phyloP scores from a whole-genome alignment of 2,113 vertebrate species.

The Pimephales promelas region DNA sequence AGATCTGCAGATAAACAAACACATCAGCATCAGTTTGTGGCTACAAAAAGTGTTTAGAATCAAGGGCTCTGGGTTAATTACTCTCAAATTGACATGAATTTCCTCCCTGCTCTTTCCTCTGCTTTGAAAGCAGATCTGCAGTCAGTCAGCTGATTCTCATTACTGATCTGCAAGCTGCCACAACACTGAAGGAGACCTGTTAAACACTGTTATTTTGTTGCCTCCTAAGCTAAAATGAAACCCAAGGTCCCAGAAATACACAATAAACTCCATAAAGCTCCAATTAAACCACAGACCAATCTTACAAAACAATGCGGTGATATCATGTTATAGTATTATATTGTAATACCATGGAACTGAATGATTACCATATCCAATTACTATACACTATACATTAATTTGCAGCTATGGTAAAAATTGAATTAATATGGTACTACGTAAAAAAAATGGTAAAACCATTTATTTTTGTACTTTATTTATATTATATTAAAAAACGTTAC shows the following conservation, averaged over 20 bases:
- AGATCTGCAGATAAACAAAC: not conserved
- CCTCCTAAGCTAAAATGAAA: not conserved
- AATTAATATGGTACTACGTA: not conserved
- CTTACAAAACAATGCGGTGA: not conserved
- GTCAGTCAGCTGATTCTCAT: constrained; percentile 15
- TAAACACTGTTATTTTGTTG: too few species aligned
- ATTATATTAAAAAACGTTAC: not conserved
- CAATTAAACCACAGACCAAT: not conserved
- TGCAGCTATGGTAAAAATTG: not conserved
- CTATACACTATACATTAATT: too few species aligned
- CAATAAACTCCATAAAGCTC: not conserved
- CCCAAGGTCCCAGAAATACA: not conserved
- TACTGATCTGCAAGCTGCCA: constrained; percentile 9
- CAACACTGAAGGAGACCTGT: not conserved
- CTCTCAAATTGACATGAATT: not conserved
- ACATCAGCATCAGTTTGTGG: not conserved
- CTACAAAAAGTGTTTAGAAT: not conserved
- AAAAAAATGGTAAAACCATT: not conserved
- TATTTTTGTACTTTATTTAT: not conserved
- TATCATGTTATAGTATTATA: not conserved
- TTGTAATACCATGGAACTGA: not conserved
- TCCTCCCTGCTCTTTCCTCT: not conserved
- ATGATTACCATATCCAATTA: not conserved
- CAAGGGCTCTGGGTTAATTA: not conserved
- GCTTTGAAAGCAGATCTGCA: constrained; percentile 7